A percentile compares a stretch with the other conserved stretches of the same genome.
Evolutionary conservation across 2,888 invertebrate genomes (phyloP).

Genomic region (Drosophila maculinotata): DNA sequence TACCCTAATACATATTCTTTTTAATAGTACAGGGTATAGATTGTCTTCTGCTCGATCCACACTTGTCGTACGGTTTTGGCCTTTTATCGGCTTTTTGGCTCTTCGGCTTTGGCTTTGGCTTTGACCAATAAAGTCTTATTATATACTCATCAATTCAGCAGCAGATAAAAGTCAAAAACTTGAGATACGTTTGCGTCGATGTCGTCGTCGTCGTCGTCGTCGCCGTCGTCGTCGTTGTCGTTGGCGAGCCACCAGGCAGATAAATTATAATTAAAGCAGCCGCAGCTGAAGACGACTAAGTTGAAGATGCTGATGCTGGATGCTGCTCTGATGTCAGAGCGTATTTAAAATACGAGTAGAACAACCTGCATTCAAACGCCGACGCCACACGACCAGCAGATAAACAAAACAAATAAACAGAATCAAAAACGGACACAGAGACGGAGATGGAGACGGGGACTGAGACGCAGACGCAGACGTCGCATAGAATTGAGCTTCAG

Average conservation of each 20-base stretch:
- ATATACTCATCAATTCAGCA: conserved; percentile 82
- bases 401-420: conserved; percentile 79
- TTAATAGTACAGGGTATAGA: conserved; percentile 36
- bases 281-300: conserved; percentile 60
- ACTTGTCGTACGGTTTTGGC: conserved; percentile 40
- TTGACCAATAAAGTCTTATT: conserved; percentile 82
- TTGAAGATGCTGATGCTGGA: conserved; percentile 38
- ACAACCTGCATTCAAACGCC: conserved; percentile 79
- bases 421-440: conserved; percentile 52
- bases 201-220: conserved; percentile 27
- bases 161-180: conserved; percentile 82
- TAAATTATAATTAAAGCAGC: conserved; percentile 82
- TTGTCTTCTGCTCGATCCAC: conserved; percentile 2
- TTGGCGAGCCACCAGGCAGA: conserved; percentile 73
- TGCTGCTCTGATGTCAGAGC: conserved; percentile 78
- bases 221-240: conserved; percentile 36
- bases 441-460: conserved; percentile 24
- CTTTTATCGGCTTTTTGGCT: conserved; percentile 54
- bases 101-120: conserved; percentile 56
- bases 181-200: conserved; percentile 77
- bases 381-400: conserved; percentile 75
- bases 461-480: conserved; percentile 52
- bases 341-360: conserved; percentile 82
- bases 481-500: conserved; percentile 78
- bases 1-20: background rate